A percentile compares a stretch with the other conserved stretches of the same genome.
phyloP scores from a whole-genome alignment of 2,113 vertebrate genomes.

The Sapayoa aenigma region DNA sequence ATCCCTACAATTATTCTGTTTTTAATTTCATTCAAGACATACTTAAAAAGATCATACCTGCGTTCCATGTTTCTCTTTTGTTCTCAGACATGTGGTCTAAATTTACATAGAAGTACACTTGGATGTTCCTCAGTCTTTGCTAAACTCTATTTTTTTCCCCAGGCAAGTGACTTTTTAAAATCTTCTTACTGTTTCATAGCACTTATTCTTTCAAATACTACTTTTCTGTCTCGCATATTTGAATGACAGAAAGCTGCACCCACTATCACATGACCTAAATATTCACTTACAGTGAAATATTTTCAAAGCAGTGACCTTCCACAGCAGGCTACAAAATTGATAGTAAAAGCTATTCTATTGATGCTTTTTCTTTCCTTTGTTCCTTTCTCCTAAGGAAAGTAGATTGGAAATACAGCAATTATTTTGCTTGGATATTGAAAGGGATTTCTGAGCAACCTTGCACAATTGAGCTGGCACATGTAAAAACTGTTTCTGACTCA shows the following conservation, averaged over 20 bases:
- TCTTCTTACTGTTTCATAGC: constrained; percentile 35
- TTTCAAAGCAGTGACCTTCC: constrained; percentile 64
- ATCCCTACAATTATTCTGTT: background rate
- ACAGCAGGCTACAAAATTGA: constrained; percentile 47
- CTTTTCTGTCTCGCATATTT: constrained; percentile 33
- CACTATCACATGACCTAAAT: constrained; percentile 59
- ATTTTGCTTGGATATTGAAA: constrained; percentile 71
- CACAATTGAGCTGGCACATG: constrained; percentile 70
- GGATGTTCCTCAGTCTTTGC: constrained; percentile 28
- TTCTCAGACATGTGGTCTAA: constrained; percentile 1
- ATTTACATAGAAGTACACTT: constrained; percentile 42
- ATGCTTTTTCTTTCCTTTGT: constrained; percentile 60
- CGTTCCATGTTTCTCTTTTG: background rate
- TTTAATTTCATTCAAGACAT: background rate
- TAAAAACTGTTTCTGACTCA: constrained; percentile 77
- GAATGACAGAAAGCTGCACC: constrained; percentile 46
- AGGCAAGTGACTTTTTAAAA: constrained; percentile 40
- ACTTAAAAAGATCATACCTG: background rate
- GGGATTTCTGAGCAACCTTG: constrained; percentile 74
- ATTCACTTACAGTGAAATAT: constrained; percentile 38
- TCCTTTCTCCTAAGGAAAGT: constrained; percentile 62
- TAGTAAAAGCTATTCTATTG: constrained; percentile 52
- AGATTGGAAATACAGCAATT: constrained; percentile 70
- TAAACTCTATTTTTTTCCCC: constrained; percentile 23
- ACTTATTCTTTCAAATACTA: constrained; percentile 51